Conservation (phyloP, 2,888 invertebrate species). For the Mylabris sibirica region DNA sequence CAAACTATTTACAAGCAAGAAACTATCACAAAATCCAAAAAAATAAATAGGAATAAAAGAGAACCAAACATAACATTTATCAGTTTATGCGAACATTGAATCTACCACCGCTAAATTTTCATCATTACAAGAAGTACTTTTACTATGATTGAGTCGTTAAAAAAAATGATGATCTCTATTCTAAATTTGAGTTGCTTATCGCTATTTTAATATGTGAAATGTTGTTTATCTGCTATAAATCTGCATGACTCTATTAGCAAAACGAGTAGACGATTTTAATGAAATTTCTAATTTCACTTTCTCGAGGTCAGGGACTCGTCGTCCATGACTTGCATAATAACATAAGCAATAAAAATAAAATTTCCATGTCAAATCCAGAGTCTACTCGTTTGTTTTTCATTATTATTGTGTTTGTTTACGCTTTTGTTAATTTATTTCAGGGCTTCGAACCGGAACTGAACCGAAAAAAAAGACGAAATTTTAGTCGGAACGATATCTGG, state of each 20-base stretch:
- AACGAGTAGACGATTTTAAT: conserved; percentile 6
- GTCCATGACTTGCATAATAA: conserved; percentile 11
- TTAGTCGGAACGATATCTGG: too few relatives aligned
- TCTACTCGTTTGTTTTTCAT: conserved; percentile 8
- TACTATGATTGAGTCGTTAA: not conserved
- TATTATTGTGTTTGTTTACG: not conserved
- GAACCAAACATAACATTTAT: conserved; percentile 12
- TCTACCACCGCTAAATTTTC: conserved; percentile 3
- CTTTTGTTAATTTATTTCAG: not conserved
- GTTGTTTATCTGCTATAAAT: not conserved
- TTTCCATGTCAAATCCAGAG: not conserved
- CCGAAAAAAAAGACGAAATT: too few relatives aligned
- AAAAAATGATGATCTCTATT: not conserved
- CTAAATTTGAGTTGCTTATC: not conserved
- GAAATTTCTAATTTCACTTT: conserved; percentile 13
- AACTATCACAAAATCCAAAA: conserved; percentile 22
- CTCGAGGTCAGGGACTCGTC: conserved; percentile 12
- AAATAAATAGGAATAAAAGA: conserved; percentile 21
- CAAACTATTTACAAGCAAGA: conserved; percentile 39
- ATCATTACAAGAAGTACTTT: not conserved
- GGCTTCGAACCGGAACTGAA: too few relatives aligned
- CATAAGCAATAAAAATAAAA: not conserved
- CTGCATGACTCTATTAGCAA: not conserved
- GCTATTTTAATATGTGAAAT: not conserved
- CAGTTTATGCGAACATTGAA: not conserved